These are phyloP conservation scores for Shinisaurus crocodilurus DNA, from an alignment of 2,113 vertebrate genomes.

Conservation along the genomic window DNA sequence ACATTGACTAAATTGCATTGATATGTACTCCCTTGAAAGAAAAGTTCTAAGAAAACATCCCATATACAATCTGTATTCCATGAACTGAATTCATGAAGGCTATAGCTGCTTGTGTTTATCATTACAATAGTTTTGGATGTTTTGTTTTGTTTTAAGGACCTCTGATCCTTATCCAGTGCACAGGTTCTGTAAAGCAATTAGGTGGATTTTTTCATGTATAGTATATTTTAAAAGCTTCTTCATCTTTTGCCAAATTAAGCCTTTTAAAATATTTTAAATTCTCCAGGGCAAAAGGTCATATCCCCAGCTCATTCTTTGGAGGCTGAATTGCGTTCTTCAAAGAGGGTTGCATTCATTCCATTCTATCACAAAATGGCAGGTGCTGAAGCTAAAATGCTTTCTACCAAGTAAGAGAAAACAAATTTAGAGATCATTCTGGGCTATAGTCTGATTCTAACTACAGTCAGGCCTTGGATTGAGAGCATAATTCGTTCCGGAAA, in stretches of 20 bases:
- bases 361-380: slow-evolving; percentile 13
- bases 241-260: slow-evolving; percentile 10
- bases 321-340: background rate
- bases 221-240: slow-evolving; percentile 4
- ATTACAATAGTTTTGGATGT: background rate
- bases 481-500: too few relatives aligned
- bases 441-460: background rate
- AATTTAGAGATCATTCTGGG: background rate
- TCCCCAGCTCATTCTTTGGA: slow-evolving; percentile 2
- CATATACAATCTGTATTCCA: background rate
- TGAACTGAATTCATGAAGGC: background rate
- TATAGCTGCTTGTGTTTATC: background rate
- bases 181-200: background rate
- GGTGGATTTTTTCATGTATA: background rate
- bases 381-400: slow-evolving; percentile 8
- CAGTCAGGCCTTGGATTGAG: too few relatives aligned
- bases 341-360: background rate
- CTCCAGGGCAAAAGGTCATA: slow-evolving; percentile 19
- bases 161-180: background rate
- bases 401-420: background rate
- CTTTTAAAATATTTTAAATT: slow-evolving; percentile 23
- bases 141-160: background rate
- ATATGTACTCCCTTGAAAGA: background rate
- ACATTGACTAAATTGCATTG: background rate
- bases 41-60: background rate